phyloP scores from a whole-genome alignment of 2,888 invertebrate genomes.

The Caenorhabditis japonica region DNA sequence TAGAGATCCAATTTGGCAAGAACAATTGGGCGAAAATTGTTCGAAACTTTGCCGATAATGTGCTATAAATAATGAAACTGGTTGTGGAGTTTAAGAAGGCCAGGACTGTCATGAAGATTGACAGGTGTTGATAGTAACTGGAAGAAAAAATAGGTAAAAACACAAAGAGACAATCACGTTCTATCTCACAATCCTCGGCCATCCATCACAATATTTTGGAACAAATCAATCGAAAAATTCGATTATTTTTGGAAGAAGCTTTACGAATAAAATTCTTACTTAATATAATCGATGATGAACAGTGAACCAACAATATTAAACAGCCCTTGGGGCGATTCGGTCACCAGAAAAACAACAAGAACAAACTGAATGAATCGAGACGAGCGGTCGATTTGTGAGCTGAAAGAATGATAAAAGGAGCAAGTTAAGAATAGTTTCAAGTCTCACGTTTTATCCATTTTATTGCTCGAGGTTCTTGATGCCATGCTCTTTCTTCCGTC shows the following conservation, averaged over 20 bases:
- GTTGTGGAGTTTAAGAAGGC: constrained; percentile 26
- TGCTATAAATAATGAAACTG: constrained; percentile 30
- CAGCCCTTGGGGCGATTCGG: constrained; percentile 6
- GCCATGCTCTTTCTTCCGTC: neutral
- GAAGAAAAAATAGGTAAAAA: constrained; percentile 2
- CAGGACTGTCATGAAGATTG: constrained; percentile 20
- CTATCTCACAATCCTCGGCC: too few relatives aligned
- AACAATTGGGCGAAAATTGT: constrained; percentile 15
- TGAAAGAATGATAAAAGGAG: too few relatives aligned
- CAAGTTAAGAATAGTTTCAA: too few relatives aligned
- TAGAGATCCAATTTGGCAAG: constrained; percentile 4
- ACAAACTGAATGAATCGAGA: constrained; percentile 21
- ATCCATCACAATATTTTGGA: too few relatives aligned
- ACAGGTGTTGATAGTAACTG: constrained; percentile 19
- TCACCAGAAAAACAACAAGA: constrained; percentile 1
- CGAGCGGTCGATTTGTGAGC: constrained; percentile 10
- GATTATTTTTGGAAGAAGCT: too few relatives aligned
- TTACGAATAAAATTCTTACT: constrained; percentile 7
- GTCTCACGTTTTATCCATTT: too few relatives aligned
- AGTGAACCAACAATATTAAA: constrained; percentile 11
- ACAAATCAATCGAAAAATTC: too few relatives aligned
- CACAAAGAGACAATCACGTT: too few relatives aligned
- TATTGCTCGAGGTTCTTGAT: too few relatives aligned
- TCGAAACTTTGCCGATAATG: constrained; percentile 20
- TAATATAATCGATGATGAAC: constrained; percentile 9